Conservation (phyloP, 2,888 invertebrate genomes). For the Myopa testacea region DNA sequence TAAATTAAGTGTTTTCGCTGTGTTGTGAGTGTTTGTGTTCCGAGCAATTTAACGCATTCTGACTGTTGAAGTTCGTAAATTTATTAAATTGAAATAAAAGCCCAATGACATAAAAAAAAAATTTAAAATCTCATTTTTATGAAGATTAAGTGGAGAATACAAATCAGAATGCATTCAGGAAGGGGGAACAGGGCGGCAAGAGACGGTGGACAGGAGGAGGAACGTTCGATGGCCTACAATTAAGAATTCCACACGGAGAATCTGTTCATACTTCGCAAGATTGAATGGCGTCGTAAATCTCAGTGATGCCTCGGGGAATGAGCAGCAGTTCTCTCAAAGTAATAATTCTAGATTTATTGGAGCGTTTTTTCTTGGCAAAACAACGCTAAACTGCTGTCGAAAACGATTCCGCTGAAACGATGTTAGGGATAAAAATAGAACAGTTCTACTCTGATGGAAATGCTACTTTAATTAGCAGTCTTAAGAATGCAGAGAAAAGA, state of each 20-base stretch:
- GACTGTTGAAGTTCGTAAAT: neutral
- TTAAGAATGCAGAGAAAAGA: slow-evolving; percentile 9
- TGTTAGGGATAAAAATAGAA: too few relatives aligned
- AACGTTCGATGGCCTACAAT: neutral
- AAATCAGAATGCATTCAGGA: neutral
- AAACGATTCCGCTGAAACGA: too few relatives aligned
- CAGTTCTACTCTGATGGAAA: too few relatives aligned
- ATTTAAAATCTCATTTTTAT: slow-evolving; percentile 10
- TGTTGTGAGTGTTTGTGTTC: neutral
- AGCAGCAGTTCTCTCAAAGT: too few relatives aligned
- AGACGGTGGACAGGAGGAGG: neutral
- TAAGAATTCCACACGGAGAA: slow-evolving; percentile 7
- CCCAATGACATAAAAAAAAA: slow-evolving; percentile 13
- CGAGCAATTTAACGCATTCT: neutral
- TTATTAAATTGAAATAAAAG: slow-evolving; percentile 6
- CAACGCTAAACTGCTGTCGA: too few relatives aligned
- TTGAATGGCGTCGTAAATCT: slow-evolving; percentile 5
- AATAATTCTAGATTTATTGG: slow-evolving; percentile 4
- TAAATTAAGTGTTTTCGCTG: neutral
- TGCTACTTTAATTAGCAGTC: too few relatives aligned
- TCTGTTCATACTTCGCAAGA: slow-evolving; percentile 1
- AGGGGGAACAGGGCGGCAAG: neutral
- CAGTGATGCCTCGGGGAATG: neutral
- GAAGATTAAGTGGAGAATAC: neutral
- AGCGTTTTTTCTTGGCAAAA: too few relatives aligned